phyloP scores from a whole-genome alignment of 2,888 invertebrate genomes.

The Rotaria sp. region DNA sequence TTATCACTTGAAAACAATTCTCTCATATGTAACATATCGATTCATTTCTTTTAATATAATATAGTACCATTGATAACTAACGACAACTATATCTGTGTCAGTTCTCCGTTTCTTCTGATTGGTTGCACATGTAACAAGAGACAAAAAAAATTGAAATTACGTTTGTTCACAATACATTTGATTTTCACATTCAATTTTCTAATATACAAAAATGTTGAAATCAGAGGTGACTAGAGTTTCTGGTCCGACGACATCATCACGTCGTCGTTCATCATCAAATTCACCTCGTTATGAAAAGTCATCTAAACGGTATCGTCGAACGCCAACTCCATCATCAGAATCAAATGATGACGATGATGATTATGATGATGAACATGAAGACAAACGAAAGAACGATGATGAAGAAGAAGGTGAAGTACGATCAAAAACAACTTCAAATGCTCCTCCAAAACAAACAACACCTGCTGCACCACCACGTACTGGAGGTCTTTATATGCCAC shows the following conservation, averaged over 20 bases:
- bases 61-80: not conserved
- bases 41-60: not conserved
- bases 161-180: not conserved
- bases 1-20: too few relatives aligned
- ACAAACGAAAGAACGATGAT: not conserved
- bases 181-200: not conserved
- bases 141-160: not conserved
- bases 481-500: slow-evolving; percentile 80
- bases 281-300: not conserved
- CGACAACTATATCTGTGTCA: not conserved
- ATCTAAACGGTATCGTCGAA: not conserved
- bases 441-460: not conserved
- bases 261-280: not conserved
- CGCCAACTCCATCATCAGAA: not conserved
- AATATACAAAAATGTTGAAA: not conserved
- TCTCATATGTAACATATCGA: too few relatives aligned
- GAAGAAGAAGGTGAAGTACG: not conserved
- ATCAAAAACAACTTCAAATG: not conserved
- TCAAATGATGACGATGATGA: not conserved
- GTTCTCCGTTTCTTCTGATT: not conserved
- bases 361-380: too few relatives aligned
- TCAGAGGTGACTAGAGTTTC: not conserved
- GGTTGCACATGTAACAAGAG: not conserved
- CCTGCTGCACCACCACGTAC: not conserved
- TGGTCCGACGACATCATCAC: not conserved